Conservation (phyloP, 2,888 invertebrate species). For the Beris chalybata region DNA sequence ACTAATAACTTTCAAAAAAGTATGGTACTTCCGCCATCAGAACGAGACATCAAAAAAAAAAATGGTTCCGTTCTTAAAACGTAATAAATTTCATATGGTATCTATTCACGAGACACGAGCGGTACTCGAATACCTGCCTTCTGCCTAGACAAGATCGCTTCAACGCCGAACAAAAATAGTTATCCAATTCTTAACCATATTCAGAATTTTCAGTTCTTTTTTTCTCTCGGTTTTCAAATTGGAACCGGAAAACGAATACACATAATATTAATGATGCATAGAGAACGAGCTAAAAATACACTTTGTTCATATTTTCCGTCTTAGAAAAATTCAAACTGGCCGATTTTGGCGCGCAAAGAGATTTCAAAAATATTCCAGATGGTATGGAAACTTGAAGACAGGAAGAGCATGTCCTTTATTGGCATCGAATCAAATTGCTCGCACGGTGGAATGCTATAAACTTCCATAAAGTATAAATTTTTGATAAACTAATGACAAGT, state of each 20-base stretch:
- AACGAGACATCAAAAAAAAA: slow-evolving; percentile 6
- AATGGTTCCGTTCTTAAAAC: too few relatives aligned
- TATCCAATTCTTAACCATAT: too few relatives aligned
- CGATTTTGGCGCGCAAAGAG: too few relatives aligned
- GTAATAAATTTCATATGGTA: too few relatives aligned
- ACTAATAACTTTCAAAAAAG: slow-evolving; percentile 13
- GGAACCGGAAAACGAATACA: slow-evolving; percentile 24
- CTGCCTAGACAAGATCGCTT: too few relatives aligned
- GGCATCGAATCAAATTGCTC: slow-evolving; percentile 28
- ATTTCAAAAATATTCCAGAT: too few relatives aligned
- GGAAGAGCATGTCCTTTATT: slow-evolving; percentile 26
- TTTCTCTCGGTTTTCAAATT: neutral
- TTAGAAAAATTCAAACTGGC: too few relatives aligned
- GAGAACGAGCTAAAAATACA: slow-evolving; percentile 29
- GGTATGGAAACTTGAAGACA: neutral
- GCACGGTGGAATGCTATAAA: slow-evolving; percentile 16
- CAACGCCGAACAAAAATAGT: too few relatives aligned
- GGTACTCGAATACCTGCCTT: too few relatives aligned
- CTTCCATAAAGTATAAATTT: slow-evolving; percentile 18
- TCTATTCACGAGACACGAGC: too few relatives aligned
- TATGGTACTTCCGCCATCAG: slow-evolving; percentile 23
- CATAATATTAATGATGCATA: slow-evolving; percentile 27
- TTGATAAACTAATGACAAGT: slow-evolving; percentile 9
- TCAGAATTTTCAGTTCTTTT: too few relatives aligned
- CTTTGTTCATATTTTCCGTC: slow-evolving; percentile 24